Percentiles rank a stretch among this genome's conserved stretches.
phyloP scores from a whole-genome alignment of 2,797 vertebrate genomes.

The Urosaurus nigricauda region DNA sequence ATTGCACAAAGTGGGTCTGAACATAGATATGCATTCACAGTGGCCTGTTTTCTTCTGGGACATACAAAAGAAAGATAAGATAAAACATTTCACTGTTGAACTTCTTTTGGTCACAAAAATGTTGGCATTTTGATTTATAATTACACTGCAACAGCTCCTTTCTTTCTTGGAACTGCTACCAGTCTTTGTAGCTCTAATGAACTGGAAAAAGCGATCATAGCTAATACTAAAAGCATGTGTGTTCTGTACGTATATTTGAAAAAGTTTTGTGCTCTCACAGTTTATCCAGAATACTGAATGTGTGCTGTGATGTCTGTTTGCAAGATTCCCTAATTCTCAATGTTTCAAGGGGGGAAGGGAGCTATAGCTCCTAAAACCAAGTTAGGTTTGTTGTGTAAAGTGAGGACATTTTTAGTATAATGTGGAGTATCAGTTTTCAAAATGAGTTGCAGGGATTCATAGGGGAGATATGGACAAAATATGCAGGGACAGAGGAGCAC shows the following conservation, averaged over 20 bases:
- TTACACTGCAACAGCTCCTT: conserved; percentile 4
- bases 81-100: conserved; percentile 8
- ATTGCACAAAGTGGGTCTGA: background rate
- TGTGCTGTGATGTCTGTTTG: background rate
- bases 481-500: background rate
- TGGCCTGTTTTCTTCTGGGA: background rate
- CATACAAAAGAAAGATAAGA: background rate
- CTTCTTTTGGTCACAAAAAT: conserved; percentile 4
- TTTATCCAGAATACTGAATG: background rate
- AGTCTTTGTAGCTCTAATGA: background rate
- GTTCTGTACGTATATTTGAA: background rate
- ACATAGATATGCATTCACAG: background rate
- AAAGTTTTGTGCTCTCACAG: background rate
- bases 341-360: background rate
- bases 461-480: background rate
- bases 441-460: background rate
- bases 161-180: conserved; percentile 9
- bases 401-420: background rate
- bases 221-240: conserved; percentile 4
- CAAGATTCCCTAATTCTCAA: background rate
- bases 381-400: background rate
- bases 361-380: background rate
- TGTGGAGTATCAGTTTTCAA: background rate
- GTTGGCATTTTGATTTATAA: conserved; percentile 10
- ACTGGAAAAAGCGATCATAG: background rate